Evolutionary conservation across 2,888 invertebrate genomes (phyloP).

Genomic region (Himalopsyche tibetana): DNA sequence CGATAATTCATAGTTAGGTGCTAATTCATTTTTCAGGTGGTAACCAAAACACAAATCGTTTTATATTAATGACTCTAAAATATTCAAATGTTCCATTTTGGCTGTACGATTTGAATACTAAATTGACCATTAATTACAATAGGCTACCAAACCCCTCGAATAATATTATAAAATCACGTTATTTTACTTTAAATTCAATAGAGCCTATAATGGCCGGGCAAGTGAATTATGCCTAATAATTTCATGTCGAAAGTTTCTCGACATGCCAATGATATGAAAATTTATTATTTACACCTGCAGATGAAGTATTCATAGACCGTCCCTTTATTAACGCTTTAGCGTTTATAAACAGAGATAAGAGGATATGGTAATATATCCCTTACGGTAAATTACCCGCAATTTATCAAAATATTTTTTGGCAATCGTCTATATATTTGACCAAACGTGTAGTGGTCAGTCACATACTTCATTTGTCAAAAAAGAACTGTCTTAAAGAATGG

Average conservation of each 20-base stretch:
- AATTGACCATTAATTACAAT: constrained; percentile 26
- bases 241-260: constrained; percentile 24
- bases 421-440: no score
- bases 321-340: constrained; percentile 9
- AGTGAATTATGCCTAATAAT: constrained; percentile 26
- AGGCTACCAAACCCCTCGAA: neutral
- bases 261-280: constrained; percentile 28
- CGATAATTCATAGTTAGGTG: no score
- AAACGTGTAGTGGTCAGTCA: no score
- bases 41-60: neutral
- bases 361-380: neutral
- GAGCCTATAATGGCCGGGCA: constrained; percentile 13
- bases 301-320: constrained; percentile 34
- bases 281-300: constrained; percentile 31
- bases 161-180: constrained; percentile 10
- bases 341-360: neutral
- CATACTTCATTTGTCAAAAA: no score
- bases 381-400: no score
- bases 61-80: constrained; percentile 14
- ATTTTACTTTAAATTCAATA: constrained; percentile 10
- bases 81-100: neutral
- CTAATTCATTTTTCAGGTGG: neutral
- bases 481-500: no score
- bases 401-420: no score
- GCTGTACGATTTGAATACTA: neutral